phyloP scores from a whole-genome alignment of 1,140 invertebrate genomes.

The Paraescarpia echinospica region DNA sequence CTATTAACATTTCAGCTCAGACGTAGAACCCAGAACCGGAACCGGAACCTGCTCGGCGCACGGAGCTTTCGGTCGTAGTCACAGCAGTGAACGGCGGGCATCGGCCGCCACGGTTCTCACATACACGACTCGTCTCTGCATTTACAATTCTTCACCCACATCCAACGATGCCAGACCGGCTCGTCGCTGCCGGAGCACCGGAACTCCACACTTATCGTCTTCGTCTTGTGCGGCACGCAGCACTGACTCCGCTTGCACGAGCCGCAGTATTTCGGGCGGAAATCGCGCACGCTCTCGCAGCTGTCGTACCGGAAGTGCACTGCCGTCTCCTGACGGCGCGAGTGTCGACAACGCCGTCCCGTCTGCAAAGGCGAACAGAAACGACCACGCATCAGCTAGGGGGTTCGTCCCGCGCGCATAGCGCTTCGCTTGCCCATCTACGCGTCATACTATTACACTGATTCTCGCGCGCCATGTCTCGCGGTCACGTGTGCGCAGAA shows the following conservation, averaged over 20 bases:
- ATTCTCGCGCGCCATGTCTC: neutral
- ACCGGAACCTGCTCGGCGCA: neutral
- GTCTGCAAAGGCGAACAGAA: constrained; percentile 57
- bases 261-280: constrained; percentile 66
- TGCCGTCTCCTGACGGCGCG: constrained; percentile 59
- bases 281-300: constrained; percentile 65
- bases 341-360: constrained; percentile 67
- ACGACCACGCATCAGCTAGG: neutral
- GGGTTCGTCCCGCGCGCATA: neutral
- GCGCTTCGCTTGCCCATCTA: neutral
- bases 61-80: neutral
- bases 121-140: constrained; percentile 19
- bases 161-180: constrained; percentile 28
- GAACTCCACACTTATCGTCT: constrained; percentile 64
- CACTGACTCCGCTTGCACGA: constrained; percentile 59
- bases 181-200: constrained; percentile 39
- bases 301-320: constrained; percentile 64
- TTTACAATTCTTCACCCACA: constrained; percentile 32
- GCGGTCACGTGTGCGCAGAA: neutral
- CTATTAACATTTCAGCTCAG: too few species aligned
- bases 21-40: neutral
- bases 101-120: neutral
- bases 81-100: neutral
- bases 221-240: constrained; percentile 63
- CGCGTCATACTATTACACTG: neutral